Base-by-base conservation (phyloP, 2,888 invertebrate genomes). In the Synanthedon myopaeformis region DNA sequence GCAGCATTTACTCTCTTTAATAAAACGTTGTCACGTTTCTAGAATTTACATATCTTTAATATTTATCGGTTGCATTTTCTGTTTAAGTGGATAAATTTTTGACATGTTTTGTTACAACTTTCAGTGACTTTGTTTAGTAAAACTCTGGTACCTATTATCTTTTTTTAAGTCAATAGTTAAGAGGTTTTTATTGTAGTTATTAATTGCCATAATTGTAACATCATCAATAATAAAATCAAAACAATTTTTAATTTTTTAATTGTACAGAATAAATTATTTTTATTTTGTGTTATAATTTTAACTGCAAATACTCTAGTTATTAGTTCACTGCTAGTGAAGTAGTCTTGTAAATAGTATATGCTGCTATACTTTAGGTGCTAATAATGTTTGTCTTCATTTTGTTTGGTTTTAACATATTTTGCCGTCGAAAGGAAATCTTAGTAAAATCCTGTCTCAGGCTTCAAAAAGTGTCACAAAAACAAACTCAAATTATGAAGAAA, bases 361-460 rank as follows among this genome's bases (percentile, higher is more conserved):
- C 82, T 77, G 76, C 81, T 79, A 78, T 76, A 76, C 81, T 78
- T 79, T 82, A 85, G 85, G 85, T 86, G 85, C 86, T 85, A 85
- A 78, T 63, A 64, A 35, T 64, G 67, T 67, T 68, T 69, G 63
- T 69, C 70, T 68, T 65, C 67, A 66, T 64, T 66, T 65, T 61
- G 63, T 56, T 62, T 63, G 59, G 60, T 64, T 67, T 60, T 51
- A 57, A 57, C 53, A 58, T 58, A 61, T 60, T 59, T 49, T 49
- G 23, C 23, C 23, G 8, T 49, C 23, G 12, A 49, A 49, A 17
- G 19, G 8, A 49, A 49, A 17, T 10, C 3, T 49, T 19, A 10
- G 17, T 49, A 64, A 58, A 58, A 62, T 64, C 59, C 57, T 64
- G 64, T 55, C 60, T 62, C 56, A 69, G 72, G 72, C 73, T 76